These are phyloP conservation scores for Eupsilia transversa DNA, from an alignment of 2,888 invertebrate species.

Conservation along the genomic window DNA sequence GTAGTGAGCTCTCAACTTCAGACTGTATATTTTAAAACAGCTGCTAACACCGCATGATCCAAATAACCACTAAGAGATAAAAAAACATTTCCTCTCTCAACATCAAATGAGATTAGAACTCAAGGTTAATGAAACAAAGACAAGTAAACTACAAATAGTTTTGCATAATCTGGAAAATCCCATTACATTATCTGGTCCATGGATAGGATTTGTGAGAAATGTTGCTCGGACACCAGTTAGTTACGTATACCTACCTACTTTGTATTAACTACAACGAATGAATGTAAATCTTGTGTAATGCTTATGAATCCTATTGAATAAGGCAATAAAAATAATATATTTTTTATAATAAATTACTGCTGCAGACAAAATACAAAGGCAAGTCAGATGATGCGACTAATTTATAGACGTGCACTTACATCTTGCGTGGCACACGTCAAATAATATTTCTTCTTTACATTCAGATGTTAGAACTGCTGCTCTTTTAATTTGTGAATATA, in stretches of 20 bases:
- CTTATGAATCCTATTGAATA: slow-evolving; percentile 60
- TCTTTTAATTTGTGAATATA: slow-evolving; percentile 4
- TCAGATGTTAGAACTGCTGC: slow-evolving; percentile 18
- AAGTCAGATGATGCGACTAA: slow-evolving; percentile 51
- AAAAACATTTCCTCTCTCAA: slow-evolving; percentile 51
- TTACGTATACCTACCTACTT: slow-evolving; percentile 23
- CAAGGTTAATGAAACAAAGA: slow-evolving; percentile 64
- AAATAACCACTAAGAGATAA: slow-evolving; percentile 23
- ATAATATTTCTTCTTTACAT: slow-evolving; percentile 34
- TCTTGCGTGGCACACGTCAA: slow-evolving; percentile 53
- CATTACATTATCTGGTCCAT: slow-evolving; percentile 51
- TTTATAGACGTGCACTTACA: slow-evolving; percentile 54
- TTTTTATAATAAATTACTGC: slow-evolving; percentile 55
- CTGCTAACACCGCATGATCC: slow-evolving; percentile 12
- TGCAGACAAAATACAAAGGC: slow-evolving; percentile 50
- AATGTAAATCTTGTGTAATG: slow-evolving; percentile 59
- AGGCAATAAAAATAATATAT: slow-evolving; percentile 58
- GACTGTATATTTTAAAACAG: slow-evolving; percentile 5
- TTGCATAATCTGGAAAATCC: slow-evolving; percentile 66
- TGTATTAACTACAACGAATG: slow-evolving; percentile 40
- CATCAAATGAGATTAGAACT: slow-evolving; percentile 61
- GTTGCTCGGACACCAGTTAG: slow-evolving; percentile 41
- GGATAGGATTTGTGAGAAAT: slow-evolving; percentile 54
- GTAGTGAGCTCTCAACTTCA: neutral
- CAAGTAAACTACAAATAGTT: slow-evolving; percentile 50